These are phyloP conservation scores for Synaphobranchus kaupii DNA, from an alignment of 2,797 vertebrate genomes.

Conservation along the genomic window DNA sequence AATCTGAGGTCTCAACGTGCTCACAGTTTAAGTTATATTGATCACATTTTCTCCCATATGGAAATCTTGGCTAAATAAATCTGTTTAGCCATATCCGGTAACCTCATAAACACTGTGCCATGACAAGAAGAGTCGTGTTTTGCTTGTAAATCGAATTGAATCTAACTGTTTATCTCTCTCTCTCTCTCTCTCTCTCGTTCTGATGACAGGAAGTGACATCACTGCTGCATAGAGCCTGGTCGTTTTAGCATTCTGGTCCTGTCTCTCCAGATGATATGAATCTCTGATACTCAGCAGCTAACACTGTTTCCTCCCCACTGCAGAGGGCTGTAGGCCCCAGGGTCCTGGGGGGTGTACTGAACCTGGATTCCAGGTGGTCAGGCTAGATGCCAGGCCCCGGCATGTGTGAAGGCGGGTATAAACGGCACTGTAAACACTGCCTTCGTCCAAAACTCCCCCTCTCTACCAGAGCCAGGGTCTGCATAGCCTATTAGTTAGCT, in stretches of 20 bases:
- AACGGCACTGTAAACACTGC: background rate
- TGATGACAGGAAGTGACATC: background rate
- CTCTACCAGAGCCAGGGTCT: background rate
- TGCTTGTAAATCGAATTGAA: slow-evolving; percentile 26
- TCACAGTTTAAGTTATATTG: background rate
- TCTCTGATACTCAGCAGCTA: slow-evolving; percentile 56
- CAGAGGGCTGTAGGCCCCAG: slow-evolving; percentile 47
- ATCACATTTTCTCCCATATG: background rate
- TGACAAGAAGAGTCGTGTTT: slow-evolving; percentile 35
- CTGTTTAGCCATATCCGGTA: background rate
- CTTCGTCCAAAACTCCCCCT: background rate
- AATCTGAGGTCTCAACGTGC: background rate
- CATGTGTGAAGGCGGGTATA: slow-evolving; percentile 22
- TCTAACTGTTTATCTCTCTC: slow-evolving; percentile 20
- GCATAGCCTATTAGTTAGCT: slow-evolving; percentile 45
- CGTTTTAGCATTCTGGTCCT: slow-evolving; percentile 1
- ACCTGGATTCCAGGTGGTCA: slow-evolving; percentile 61
- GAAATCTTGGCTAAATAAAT: background rate
- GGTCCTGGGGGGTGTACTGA: slow-evolving; percentile 58
- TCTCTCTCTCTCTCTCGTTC: background rate
- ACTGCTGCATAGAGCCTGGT: background rate
- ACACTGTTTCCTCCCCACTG: slow-evolving; percentile 49
- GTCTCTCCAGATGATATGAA: background rate
- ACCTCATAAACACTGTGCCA: slow-evolving; percentile 2
- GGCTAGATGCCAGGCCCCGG: slow-evolving; percentile 59